A percentile compares a stretch with the other conserved stretches of the same genome.
phyloP scores from a whole-genome alignment of 2,797 vertebrate species.

The Cryptoblepharus egeriae region DNA sequence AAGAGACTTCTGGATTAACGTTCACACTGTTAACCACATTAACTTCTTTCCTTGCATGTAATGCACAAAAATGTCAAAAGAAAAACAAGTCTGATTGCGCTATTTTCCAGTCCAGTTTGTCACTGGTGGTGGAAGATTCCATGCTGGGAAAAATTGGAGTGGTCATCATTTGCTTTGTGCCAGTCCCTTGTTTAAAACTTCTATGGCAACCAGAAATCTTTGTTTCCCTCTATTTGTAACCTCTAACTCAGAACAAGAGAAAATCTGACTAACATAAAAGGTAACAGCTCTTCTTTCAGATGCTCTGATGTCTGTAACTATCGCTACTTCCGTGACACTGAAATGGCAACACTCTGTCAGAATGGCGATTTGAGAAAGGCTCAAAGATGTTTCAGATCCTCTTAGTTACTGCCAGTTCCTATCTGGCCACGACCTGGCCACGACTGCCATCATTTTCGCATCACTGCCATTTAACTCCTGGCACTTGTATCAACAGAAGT shows the following conservation, averaged over 20 bases:
- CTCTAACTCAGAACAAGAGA: conserved; percentile 1
- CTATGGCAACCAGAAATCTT: not conserved
- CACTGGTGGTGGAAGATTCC: not conserved
- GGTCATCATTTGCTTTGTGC: not conserved
- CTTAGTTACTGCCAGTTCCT: not conserved
- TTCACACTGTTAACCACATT: not conserved
- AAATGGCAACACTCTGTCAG: not conserved
- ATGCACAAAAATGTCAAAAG: not conserved
- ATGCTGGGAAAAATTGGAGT: not conserved
- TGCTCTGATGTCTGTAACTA: not conserved
- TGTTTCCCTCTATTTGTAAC: not conserved
- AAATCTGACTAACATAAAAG: not conserved
- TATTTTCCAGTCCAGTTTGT: not conserved
- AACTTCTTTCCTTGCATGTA: not conserved
- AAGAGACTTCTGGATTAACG: not conserved
- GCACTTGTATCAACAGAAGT: not conserved
- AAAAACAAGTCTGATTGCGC: not conserved
- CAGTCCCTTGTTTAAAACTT: not conserved
- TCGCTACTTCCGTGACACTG: not conserved
- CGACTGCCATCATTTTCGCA: not conserved
- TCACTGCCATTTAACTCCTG: not conserved
- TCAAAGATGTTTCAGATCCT: conserved; percentile 4
- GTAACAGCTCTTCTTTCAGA: not conserved
- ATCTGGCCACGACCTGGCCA: not conserved
- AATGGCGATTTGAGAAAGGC: conserved; percentile 1